Evolutionary conservation across 2,113 vertebrate genomes (phyloP), one percentile per base, ranked within the genome.

Genomic region (Myocastor coypus): DNA sequence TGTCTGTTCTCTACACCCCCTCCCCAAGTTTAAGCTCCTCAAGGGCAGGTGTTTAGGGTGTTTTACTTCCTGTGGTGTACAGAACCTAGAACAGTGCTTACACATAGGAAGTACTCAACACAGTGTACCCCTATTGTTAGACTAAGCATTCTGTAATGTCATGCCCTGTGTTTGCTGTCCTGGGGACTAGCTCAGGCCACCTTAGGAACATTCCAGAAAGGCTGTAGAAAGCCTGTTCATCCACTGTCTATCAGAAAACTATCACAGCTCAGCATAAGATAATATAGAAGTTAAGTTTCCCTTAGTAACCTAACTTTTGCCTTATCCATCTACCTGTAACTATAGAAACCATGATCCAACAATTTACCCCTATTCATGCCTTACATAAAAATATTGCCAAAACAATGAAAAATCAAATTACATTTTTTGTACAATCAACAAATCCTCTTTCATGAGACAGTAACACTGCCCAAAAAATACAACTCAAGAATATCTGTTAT

Each of bases 401-500:
- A 68, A 66, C 11, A 87, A 87, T 4, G 30, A 83, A 94, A 93
- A 69, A 57, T 66, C 9, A 83, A 87, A 94, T 63, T 28, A 83
- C 1, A 34, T n/a, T 94, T 93, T 80, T 96, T 71, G 10, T 71
- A 42, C 5, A 57, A 40, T 55, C 50, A 37, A 59, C 5, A 87
- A 77, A 24, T 81, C 68, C 9, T 85, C 11, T 87, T 87, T 89
- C 52, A 52, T 40, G 57, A 94, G 32, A 77, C 8, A 75, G 61
- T 42, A 82, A 77, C 50, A 87, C 66, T 59, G 94, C 32, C 24
- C 59, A 37, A 46, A 90, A 81, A 93, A 50, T 80, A 46, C 4
- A 88, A 89, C 46, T 59, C 63, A 87, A 87, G 30, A 91, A 84
- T 83, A 95, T 78, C 85, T 82, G 50, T 40, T 86, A 89, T 81